phyloP scores from a whole-genome alignment of 2,113 vertebrate species.

The Paramisgurnus dabryanus region DNA sequence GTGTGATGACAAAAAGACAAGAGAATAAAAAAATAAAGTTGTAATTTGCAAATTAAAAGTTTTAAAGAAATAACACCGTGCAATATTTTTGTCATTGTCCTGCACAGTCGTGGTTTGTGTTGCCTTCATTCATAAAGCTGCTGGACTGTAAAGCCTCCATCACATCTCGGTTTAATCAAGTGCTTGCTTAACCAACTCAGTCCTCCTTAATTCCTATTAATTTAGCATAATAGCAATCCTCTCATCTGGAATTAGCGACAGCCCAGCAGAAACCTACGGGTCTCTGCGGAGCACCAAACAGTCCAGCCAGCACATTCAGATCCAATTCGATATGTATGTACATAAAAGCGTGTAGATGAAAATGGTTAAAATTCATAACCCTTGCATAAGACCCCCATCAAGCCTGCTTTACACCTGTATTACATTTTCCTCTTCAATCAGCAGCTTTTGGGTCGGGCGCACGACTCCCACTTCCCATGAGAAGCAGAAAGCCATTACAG shows the following conservation, averaged over 20 bases:
- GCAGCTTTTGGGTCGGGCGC: slow-evolving; percentile 72
- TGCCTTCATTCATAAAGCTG: slow-evolving; percentile 27
- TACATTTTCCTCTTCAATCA: slow-evolving; percentile 80
- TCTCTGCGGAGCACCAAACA: slow-evolving; percentile 72
- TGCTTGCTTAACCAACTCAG: slow-evolving; percentile 81
- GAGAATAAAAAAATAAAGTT: background rate
- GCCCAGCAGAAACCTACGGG: slow-evolving; percentile 68
- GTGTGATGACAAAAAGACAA: background rate
- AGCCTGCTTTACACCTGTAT: slow-evolving; percentile 80
- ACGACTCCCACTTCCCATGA: slow-evolving; percentile 72
- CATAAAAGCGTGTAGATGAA: slow-evolving; percentile 76
- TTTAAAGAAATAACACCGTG: background rate
- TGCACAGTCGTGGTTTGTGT: slow-evolving; percentile 12
- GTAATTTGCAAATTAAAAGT: background rate
- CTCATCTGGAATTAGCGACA: slow-evolving; percentile 76
- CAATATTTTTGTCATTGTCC: slow-evolving; percentile 22
- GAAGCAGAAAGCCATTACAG: slow-evolving; percentile 78
- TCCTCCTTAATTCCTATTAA: slow-evolving; percentile 78
- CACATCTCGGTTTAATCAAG: slow-evolving; percentile 71
- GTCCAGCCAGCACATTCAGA: slow-evolving; percentile 73
- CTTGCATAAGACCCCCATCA: slow-evolving; percentile 81
- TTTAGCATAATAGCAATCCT: slow-evolving; percentile 78
- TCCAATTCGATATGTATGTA: slow-evolving; percentile 75
- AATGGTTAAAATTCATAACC: slow-evolving; percentile 82
- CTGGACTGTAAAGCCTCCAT: slow-evolving; percentile 33